Conservation (phyloP, 2,797 vertebrate species). For the Kryptopterus vitreolus region DNA sequence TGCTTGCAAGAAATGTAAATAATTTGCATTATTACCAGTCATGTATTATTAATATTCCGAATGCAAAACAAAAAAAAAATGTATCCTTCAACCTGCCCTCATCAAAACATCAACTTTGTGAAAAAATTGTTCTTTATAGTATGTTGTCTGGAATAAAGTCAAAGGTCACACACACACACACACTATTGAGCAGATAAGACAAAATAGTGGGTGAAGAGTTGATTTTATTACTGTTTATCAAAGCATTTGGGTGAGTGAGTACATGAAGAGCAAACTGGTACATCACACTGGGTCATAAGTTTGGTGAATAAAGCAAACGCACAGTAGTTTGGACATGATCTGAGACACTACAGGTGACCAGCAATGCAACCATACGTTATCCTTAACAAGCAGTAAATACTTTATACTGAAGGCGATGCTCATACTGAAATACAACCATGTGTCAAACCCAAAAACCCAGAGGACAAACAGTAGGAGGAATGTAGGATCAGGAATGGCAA, state of each 20-base stretch:
- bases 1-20: constrained; percentile 18
- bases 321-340: constrained; percentile 8
- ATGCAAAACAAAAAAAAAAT: constrained; percentile 7
- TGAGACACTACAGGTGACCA: neutral
- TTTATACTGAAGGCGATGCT: neutral
- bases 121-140: constrained; percentile 1
- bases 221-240: constrained; percentile 60
- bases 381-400: neutral
- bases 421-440: neutral
- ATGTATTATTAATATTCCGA: constrained; percentile 28
- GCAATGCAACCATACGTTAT: constrained; percentile 15
- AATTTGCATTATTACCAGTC: constrained; percentile 1
- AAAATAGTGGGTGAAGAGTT: constrained; percentile 21
- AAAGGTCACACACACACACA: neutral
- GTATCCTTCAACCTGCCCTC: neutral
- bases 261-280: constrained; percentile 29
- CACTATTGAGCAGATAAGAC: neutral
- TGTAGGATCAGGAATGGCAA: constrained; percentile 24
- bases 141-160: neutral
- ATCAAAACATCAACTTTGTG: neutral
- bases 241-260: constrained; percentile 37
- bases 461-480: neutral
- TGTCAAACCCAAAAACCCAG: neutral
- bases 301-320: neutral
- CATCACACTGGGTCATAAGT: constrained; percentile 17